These are phyloP conservation scores for Oreochromis spilurus DNA, from an alignment of 2,113 vertebrate genomes.

Conservation along the genomic window DNA sequence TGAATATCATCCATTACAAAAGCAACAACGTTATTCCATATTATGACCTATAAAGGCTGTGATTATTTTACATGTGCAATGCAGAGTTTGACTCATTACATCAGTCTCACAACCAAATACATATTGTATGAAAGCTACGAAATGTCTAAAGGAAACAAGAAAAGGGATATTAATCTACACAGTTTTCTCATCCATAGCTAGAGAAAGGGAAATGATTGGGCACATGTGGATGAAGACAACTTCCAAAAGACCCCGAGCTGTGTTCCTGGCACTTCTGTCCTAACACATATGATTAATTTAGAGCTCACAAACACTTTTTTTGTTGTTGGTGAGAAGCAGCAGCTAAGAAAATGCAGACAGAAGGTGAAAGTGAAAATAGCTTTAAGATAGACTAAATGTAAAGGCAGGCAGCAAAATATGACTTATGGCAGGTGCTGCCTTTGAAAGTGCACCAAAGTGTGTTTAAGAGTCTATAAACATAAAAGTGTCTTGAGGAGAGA, in stretches of 20 bases:
- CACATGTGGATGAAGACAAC: neutral
- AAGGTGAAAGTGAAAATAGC: neutral
- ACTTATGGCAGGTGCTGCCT: neutral
- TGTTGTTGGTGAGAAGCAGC: neutral
- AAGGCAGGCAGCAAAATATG: neutral
- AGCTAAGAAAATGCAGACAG: neutral
- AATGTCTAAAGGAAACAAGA: neutral
- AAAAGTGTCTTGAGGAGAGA: neutral
- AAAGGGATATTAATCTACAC: neutral
- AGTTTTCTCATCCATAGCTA: neutral
- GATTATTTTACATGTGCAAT: neutral
- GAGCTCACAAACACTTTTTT: neutral
- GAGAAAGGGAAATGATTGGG: neutral
- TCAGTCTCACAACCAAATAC: neutral
- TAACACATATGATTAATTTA: neutral
- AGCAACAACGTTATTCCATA: neutral
- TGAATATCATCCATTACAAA: neutral
- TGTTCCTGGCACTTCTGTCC: neutral
- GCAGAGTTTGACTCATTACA: neutral
- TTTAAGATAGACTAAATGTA: neutral
- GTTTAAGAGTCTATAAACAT: neutral
- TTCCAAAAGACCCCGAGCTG: neutral
- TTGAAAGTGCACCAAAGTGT: neutral
- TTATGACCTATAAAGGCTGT: neutral
- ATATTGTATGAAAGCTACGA: neutral